Conservation (phyloP, 2,888 invertebrate genomes). For the Diogma glabrata region DNA sequence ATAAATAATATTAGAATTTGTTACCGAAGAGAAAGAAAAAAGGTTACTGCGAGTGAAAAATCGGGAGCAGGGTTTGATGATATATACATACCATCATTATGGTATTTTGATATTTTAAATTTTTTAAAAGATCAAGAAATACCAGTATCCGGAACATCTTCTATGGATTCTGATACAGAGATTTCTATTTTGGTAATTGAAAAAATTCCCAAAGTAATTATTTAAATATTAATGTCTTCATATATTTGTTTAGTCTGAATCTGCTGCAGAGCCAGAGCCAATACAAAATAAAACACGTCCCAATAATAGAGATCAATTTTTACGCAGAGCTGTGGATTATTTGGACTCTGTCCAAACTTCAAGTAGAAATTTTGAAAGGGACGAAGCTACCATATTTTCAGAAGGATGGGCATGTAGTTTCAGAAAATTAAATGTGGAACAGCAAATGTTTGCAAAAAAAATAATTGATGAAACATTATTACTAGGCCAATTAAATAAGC, state of each 20-base stretch:
- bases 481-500: neutral
- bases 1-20: neutral
- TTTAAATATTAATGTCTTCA: constrained; percentile 2
- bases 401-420: neutral
- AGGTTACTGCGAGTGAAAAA: neutral
- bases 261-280: neutral
- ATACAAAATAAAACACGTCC: neutral
- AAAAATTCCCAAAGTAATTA: constrained; percentile 1
- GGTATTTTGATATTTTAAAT: neutral
- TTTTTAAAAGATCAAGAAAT: neutral
- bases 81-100: neutral
- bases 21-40: neutral
- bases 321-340: constrained; percentile 4
- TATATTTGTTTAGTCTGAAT: neutral
- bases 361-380: neutral
- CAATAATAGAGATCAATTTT: neutral
- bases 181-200: neutral
- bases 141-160: neutral
- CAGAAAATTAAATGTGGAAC: neutral
- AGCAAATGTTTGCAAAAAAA: constrained; percentile 2
- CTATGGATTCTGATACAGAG: neutral
- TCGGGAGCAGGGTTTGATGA: neutral
- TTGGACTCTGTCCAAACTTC: neutral
- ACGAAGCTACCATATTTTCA: neutral
- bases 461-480: neutral